Conservation (phyloP, 2,888 invertebrate genomes). For the Pilophorus perplexus region DNA sequence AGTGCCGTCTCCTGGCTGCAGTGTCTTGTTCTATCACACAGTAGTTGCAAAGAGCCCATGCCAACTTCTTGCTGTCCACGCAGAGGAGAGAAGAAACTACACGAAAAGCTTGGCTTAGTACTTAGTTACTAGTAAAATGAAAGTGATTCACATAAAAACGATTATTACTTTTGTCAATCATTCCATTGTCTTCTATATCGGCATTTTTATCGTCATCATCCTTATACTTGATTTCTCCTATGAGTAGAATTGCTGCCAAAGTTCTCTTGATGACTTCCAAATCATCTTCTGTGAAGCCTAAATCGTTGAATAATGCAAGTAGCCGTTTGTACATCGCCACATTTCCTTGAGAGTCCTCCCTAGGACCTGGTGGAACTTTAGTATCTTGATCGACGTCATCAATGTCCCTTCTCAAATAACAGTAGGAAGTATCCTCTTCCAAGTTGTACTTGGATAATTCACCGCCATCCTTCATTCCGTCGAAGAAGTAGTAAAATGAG, state of each 20-base stretch:
- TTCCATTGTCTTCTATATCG: slow-evolving; percentile 70
- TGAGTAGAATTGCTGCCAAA: slow-evolving; percentile 70
- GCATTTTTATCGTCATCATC: slow-evolving; percentile 64
- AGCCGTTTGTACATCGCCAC: slow-evolving; percentile 63
- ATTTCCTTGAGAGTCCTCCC: slow-evolving; percentile 66
- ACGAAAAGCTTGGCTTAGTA: too few species aligned
- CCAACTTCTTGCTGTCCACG: slow-evolving; percentile 76
- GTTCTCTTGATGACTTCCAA: slow-evolving; percentile 67
- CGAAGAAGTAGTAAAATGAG: slow-evolving; percentile 85
- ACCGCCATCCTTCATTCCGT: slow-evolving; percentile 70
- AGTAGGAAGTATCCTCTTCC: slow-evolving; percentile 66
- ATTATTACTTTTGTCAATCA: slow-evolving; percentile 59
- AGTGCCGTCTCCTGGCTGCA: slow-evolving; percentile 66
- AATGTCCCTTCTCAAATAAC: slow-evolving; percentile 62
- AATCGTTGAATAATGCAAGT: slow-evolving; percentile 60
- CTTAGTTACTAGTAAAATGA: slow-evolving; percentile 44
- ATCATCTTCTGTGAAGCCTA: slow-evolving; percentile 72
- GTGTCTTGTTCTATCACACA: slow-evolving; percentile 74
- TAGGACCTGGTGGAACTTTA: slow-evolving; percentile 59
- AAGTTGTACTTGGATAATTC: slow-evolving; percentile 66
- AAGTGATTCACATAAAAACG: background rate
- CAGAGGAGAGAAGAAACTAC: slow-evolving; percentile 73
- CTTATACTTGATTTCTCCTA: slow-evolving; percentile 77
- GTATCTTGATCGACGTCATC: slow-evolving; percentile 46
- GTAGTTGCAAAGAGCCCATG: slow-evolving; percentile 82